Conservation (phyloP, 2,888 invertebrate genomes). For the Acrocyrtus sp. region DNA sequence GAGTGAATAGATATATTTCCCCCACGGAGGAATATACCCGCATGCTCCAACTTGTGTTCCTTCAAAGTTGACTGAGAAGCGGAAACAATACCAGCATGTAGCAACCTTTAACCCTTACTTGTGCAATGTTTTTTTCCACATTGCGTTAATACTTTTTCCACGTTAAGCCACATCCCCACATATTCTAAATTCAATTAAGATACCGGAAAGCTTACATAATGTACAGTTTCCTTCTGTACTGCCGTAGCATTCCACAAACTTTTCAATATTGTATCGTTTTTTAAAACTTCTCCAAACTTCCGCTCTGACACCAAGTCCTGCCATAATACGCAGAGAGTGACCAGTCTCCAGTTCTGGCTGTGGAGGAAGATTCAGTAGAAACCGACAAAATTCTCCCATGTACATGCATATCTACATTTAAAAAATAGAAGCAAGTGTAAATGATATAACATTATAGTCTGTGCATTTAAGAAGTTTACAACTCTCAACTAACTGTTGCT, state of each 20-base stretch:
- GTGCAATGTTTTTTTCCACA: too few species aligned
- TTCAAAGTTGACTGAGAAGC: constrained; percentile 40
- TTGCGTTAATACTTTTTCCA: not conserved
- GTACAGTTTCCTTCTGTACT: constrained; percentile 40
- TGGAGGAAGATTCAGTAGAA: constrained; percentile 37
- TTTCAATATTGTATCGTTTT: constrained; percentile 22
- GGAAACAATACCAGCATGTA: not conserved
- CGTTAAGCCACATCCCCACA: not conserved
- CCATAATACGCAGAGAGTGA: constrained; percentile 30
- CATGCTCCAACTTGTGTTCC: constrained; percentile 35
- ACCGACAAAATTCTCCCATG: constrained; percentile 42
- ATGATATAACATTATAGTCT: not conserved
- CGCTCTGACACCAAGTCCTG: constrained; percentile 23
- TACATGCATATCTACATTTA: constrained; percentile 23
- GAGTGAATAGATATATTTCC: constrained; percentile 13
- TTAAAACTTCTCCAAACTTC: constrained; percentile 39
- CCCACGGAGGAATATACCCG: constrained; percentile 22
- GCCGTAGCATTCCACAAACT: constrained; percentile 37
- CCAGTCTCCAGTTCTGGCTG: constrained; percentile 30
- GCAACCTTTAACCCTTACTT: too few species aligned
- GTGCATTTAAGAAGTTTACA: not conserved
- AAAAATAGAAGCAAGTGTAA: not conserved
- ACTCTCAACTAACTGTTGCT: constrained; percentile 17
- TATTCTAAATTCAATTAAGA: constrained; percentile 1
- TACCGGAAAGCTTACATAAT: constrained; percentile 4